These are phyloP conservation scores for Capitulum mitella DNA, from an alignment of 2,888 invertebrate species.

Conservation along the genomic window DNA sequence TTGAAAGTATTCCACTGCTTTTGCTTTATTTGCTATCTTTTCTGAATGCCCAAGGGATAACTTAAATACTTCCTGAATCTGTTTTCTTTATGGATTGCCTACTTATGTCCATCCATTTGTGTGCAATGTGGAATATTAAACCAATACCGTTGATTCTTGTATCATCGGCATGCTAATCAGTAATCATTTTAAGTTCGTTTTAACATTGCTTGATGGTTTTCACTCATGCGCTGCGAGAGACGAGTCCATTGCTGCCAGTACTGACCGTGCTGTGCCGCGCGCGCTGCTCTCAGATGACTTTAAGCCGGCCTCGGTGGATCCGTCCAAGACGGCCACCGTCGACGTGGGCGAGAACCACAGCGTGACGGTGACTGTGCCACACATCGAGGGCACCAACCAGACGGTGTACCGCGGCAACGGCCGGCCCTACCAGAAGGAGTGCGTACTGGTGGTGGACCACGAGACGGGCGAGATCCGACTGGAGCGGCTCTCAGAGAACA, in stretches of 20 bases:
- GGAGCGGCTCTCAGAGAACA: conserved; percentile 82
- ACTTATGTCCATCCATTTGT: not conserved
- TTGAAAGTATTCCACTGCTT: too few relatives aligned
- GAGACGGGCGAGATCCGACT: conserved; percentile 86
- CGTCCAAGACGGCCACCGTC: conserved; percentile 79
- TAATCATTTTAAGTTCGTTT: too few relatives aligned
- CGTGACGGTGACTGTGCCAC: conserved; percentile 83
- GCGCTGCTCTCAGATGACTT: conserved; percentile 63
- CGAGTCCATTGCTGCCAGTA: too few relatives aligned
- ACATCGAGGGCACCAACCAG: conserved; percentile 72
- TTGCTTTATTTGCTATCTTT: not conserved
- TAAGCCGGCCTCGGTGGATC: conserved; percentile 95
- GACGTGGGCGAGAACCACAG: conserved; percentile 68
- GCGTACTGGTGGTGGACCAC: conserved; percentile 87
- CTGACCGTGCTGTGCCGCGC: not conserved
- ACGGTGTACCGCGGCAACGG: conserved; percentile 94
- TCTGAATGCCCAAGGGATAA: not conserved
- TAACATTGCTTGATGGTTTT: too few relatives aligned
- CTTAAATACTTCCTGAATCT: too few relatives aligned
- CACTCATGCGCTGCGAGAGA: too few relatives aligned
- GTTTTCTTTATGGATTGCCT: not conserved
- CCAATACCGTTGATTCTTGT: not conserved
- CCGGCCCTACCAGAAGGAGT: conserved; percentile 85
- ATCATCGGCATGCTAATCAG: too few relatives aligned
- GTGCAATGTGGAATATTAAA: too few relatives aligned